Evolutionary conservation across 2,797 vertebrate genomes (phyloP).

Genomic region (Chelon labrosus): DNA sequence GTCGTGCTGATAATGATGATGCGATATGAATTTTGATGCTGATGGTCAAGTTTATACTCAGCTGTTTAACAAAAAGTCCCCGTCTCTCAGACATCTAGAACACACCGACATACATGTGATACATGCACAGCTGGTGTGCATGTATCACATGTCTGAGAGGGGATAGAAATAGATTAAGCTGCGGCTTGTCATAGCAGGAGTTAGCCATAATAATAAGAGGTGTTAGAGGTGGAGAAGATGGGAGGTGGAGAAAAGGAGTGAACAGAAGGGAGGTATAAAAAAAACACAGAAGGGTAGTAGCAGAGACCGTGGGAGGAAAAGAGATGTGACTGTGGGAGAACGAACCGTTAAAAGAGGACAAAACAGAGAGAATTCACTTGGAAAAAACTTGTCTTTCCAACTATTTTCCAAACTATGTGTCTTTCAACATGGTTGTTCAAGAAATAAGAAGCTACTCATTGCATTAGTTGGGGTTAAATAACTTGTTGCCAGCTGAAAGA

Average conservation of each 20-base stretch:
- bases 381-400: no score
- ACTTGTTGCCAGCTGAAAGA: no score
- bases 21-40: conserved; percentile 14
- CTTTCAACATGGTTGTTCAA: no score
- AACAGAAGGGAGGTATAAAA: conserved; percentile 50
- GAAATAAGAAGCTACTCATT: no score
- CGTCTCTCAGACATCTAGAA: conserved; percentile 7
- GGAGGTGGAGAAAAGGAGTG: conserved; percentile 45
- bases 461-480: no score
- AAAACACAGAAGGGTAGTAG: conserved; percentile 32
- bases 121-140: conserved; percentile 45
- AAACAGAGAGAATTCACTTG: not conserved
- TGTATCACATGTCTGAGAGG: conserved; percentile 59
- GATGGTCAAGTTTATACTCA: conserved; percentile 21
- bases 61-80: conserved; percentile 35
- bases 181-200: conserved; percentile 70
- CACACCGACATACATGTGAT: conserved; percentile 15
- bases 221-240: conserved; percentile 63
- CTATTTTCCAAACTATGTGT: no score
- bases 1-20: no score
- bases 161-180: conserved; percentile 77
- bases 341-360: no score
- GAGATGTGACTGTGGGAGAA: conserved; percentile 1
- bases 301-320: conserved; percentile 48
- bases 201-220: conserved; percentile 73